Conservation (phyloP, 2,113 vertebrate species). For the Casuarius casuarius region DNA sequence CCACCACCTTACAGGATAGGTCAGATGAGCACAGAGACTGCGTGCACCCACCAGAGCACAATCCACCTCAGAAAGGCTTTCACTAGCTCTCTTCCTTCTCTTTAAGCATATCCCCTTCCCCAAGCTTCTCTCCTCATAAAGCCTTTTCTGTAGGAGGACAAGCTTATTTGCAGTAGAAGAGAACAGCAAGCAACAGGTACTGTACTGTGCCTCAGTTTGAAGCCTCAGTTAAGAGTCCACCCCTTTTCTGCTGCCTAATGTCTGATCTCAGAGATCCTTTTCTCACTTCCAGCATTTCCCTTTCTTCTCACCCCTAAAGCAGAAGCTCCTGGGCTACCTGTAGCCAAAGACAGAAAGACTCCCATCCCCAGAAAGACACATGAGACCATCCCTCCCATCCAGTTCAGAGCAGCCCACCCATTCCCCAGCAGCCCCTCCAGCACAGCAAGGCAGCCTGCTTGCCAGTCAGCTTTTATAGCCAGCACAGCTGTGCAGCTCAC, state of each 20-base stretch:
- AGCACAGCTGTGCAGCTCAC: neutral
- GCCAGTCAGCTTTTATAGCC: neutral
- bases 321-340: neutral
- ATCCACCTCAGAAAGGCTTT: neutral
- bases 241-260: neutral
- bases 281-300: neutral
- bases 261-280: neutral
- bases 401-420: neutral
- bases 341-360: neutral
- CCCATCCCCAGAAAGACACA: neutral
- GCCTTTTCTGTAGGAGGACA: neutral
- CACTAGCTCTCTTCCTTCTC: neutral
- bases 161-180: neutral
- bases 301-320: neutral
- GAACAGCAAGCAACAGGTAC: neutral
- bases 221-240: neutral
- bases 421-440: rapidly evolving
- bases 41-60: neutral
- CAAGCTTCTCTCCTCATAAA: neutral
- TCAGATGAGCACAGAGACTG: neutral
- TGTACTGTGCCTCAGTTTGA: neutral
- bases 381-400: too few relatives aligned
- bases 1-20: neutral
- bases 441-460: neutral
- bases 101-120: neutral